phyloP scores from a whole-genome alignment of 2,888 invertebrate species.

The Drosophila ezoana region DNA sequence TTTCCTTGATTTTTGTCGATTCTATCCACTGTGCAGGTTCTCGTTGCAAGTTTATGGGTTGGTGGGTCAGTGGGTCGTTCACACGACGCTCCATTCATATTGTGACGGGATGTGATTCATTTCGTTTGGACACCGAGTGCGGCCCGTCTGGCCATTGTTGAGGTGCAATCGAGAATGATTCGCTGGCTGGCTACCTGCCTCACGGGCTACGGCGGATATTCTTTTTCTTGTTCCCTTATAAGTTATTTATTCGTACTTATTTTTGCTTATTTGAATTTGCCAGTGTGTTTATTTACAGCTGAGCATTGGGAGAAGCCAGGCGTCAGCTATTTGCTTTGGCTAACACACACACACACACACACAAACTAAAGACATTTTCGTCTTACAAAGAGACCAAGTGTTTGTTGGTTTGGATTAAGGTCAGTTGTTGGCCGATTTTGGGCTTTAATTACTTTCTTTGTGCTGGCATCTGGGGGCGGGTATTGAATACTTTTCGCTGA shows the following conservation, averaged over 20 bases:
- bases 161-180: conserved; percentile 65
- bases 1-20: neutral
- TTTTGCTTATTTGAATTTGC: conserved; percentile 79
- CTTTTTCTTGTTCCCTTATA: conserved; percentile 59
- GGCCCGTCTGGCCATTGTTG: conserved; percentile 56
- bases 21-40: conserved; percentile 27
- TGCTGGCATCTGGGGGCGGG: conserved; percentile 14
- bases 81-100: conserved; percentile 58
- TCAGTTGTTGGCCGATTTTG: conserved; percentile 37
- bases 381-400: conserved; percentile 16
- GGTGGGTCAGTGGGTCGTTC: conserved; percentile 57
- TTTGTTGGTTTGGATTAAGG: conserved; percentile 26
- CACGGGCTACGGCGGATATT: conserved; percentile 27
- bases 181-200: conserved; percentile 36
- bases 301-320: conserved; percentile 57
- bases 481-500: conserved; percentile 30
- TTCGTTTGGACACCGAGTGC: conserved; percentile 33
- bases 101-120: conserved; percentile 72
- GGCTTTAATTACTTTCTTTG: conserved; percentile 71
- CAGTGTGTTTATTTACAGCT: conserved; percentile 78
- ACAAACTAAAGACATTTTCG: conserved; percentile 18
- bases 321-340: conserved; percentile 52
- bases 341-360: conserved; percentile 13
- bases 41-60: conserved; percentile 18
- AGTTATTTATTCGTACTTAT: conserved; percentile 79